phyloP scores from a whole-genome alignment of 2,888 invertebrate genomes.

The Dolichopus griseipennis region DNA sequence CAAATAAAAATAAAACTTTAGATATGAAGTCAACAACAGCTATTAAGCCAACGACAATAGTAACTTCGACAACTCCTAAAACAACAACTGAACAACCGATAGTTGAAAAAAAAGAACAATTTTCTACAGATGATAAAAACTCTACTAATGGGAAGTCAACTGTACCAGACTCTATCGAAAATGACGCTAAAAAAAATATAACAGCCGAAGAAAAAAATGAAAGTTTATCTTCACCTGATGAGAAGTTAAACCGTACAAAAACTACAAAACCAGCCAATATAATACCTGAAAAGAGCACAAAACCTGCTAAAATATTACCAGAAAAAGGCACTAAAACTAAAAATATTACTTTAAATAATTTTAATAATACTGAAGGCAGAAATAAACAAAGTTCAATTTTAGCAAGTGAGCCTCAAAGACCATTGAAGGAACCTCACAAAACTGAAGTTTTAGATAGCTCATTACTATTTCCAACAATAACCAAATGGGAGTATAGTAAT shows the following conservation, averaged over 20 bases:
- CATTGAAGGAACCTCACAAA: not conserved
- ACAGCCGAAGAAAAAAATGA: not conserved
- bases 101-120: not conserved
- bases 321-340: not conserved
- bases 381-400: not conserved
- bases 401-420: not conserved
- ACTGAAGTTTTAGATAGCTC: constrained; percentile 33
- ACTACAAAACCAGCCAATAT: too few species aligned
- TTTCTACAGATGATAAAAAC: constrained; percentile 16
- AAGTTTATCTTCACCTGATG: not conserved
- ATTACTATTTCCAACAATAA: constrained; percentile 39
- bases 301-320: not conserved
- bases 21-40: constrained; percentile 26
- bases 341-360: not conserved
- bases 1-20: constrained; percentile 14
- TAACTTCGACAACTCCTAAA: constrained; percentile 11
- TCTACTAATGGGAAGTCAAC: constrained; percentile 18
- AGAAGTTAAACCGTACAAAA: too few species aligned
- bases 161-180: not conserved
- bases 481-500: constrained; percentile 54
- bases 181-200: not conserved
- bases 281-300: not conserved
- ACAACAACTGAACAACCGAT: constrained; percentile 10
- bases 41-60: constrained; percentile 12
- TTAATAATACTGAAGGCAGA: not conserved